Percentiles rank a stretch among this genome's conserved stretches.
These are phyloP conservation scores for Menidia menidia DNA, from an alignment of 2,797 vertebrate species.

Conservation along the genomic window DNA sequence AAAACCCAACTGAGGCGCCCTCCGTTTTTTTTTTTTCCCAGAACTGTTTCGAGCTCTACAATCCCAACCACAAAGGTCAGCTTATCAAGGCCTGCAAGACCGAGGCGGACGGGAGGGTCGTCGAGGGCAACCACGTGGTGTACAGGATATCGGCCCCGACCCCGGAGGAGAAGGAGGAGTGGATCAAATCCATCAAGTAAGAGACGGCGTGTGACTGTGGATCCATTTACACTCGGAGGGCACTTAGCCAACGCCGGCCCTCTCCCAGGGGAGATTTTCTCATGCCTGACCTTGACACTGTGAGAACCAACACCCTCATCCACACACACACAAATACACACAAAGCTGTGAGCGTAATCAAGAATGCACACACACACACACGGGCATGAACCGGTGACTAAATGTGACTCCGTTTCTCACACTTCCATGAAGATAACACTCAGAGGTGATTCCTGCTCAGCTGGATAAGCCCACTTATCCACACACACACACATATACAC, in stretches of 20 bases:
- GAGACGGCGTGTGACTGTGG: slow-evolving; percentile 38
- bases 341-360: background rate
- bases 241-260: slow-evolving; percentile 64
- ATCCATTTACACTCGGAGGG: slow-evolving; percentile 75
- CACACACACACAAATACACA: slow-evolving; percentile 5
- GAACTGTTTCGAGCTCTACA: slow-evolving; percentile 99
- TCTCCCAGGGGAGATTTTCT: slow-evolving; percentile 70
- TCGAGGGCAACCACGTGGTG: slow-evolving; percentile 98
- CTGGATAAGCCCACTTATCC: slow-evolving; percentile 65
- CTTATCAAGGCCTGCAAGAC: slow-evolving; percentile 99
- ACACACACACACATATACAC: slow-evolving; percentile 19
- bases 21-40: slow-evolving; percentile 48
- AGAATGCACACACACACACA: slow-evolving; percentile 29
- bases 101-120: slow-evolving; percentile 94
- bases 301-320: slow-evolving; percentile 32
- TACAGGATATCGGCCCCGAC: slow-evolving; percentile 98
- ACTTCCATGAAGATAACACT: slow-evolving; percentile 66
- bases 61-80: slow-evolving; percentile 96
- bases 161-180: slow-evolving; percentile 97
- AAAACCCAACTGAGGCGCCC: background rate
- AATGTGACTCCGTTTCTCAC: slow-evolving; percentile 69
- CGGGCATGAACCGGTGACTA: slow-evolving; percentile 35
- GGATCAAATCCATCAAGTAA: slow-evolving; percentile 99
- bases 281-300: slow-evolving; percentile 75
- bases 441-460: slow-evolving; percentile 57